These are phyloP conservation scores for Daubentonia madagascariensis DNA, from an alignment of 2,113 vertebrate genomes.

Conservation along the genomic window DNA sequence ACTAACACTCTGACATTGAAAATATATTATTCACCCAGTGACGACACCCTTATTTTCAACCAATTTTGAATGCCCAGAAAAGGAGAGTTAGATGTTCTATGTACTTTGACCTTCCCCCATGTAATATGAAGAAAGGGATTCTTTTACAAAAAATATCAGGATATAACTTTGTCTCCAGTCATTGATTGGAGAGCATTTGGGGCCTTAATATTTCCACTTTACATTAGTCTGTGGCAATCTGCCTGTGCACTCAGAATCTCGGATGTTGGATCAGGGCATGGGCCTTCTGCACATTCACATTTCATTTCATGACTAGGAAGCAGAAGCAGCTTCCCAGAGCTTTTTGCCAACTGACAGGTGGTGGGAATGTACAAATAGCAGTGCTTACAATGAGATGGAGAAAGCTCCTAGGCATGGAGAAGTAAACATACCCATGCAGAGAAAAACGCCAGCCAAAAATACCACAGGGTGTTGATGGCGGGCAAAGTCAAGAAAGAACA, in stretches of 20 bases:
- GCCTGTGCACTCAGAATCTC: neutral
- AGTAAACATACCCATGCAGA: neutral
- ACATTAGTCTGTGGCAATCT: accelerated
- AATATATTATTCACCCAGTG: neutral
- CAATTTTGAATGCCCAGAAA: neutral
- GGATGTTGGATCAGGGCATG: accelerated
- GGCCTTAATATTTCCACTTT: neutral
- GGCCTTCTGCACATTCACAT: neutral
- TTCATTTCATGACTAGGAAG: neutral
- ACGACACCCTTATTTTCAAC: neutral
- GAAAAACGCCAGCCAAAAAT: neutral
- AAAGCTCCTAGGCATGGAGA: neutral
- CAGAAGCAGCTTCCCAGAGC: neutral
- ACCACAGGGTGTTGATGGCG: neutral
- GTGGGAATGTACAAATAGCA: neutral
- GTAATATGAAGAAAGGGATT: neutral
- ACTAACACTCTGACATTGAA: neutral
- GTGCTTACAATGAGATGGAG: neutral
- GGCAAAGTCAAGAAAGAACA: neutral
- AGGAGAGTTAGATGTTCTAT: neutral
- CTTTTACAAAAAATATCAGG: neutral
- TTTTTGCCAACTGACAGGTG: slow-evolving; percentile 26
- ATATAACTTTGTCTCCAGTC: neutral
- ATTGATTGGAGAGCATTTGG: neutral
- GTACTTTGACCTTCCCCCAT: neutral